Evolutionary conservation across 2,888 invertebrate genomes (phyloP), one percentile per base, ranked within the genome.

Genomic region (Lasioglossum lativentre): DNA sequence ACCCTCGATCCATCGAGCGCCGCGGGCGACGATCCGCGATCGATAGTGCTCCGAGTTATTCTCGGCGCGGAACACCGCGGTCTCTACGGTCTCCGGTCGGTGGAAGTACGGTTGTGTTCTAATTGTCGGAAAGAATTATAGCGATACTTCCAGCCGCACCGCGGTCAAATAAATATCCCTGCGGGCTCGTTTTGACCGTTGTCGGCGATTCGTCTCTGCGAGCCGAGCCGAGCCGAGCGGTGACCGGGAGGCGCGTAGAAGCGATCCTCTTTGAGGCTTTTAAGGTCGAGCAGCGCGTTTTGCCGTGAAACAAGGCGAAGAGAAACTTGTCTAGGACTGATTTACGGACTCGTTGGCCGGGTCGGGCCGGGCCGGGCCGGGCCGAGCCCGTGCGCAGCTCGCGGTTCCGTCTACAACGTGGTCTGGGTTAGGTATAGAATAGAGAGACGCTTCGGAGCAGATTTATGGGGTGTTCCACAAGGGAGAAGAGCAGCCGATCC

Each of bases 391-490:
- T 5, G n/a, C 68, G 84, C 88, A 87, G 89, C 85, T 86, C 86
- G 90, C 91, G 88, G 86, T 83, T 86, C 89, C 88, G 91, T 91
- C 88, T 88, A 85, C 86, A 87, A 86, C 89, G 86, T 75, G 83
- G 86, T 88, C 84, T 83, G 89, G n/a, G n/a, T n/a, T n/a, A n/a
- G n/a, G n/a, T n/a, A n/a, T n/a, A n/a, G 88, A 85, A 90, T 88
- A 87, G 89, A 89, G 88, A 90, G 86, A 91, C 82, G 87, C 56
- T 80, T 86, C 75, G 83, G 75, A 59, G 75, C 88, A 91, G 92
- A 94, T 94, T 94, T 94, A 94, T 93, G 92, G 92, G 92, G 93
- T 93, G 93, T 93, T 93, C 91, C 90, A 85, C 77, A 66, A n/a
- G 81, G 78, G 83, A 88, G 90, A 88, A 90, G 89, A 91, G 91